Conservation (phyloP, 2,113 vertebrate species). For the Scomber japonicus region DNA sequence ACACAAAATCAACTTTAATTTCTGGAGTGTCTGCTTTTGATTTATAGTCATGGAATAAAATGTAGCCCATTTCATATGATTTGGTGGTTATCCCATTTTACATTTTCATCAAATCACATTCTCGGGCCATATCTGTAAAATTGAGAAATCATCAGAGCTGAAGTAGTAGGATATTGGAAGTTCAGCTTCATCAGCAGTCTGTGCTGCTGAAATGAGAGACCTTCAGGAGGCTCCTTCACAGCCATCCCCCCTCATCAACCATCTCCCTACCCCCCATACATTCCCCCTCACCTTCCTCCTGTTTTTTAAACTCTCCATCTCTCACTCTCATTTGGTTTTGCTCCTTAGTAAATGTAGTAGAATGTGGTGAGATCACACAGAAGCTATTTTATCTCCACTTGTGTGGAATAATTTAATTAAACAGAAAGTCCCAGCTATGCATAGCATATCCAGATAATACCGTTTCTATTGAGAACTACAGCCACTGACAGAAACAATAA, state of each 20-base stretch:
- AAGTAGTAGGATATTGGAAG: conserved; percentile 82
- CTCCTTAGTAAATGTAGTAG: conserved; percentile 52
- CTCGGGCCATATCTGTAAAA: conserved; percentile 84
- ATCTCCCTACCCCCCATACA: not conserved
- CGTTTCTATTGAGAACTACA: conserved; percentile 39
- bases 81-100: conserved; percentile 81
- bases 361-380: conserved; percentile 57
- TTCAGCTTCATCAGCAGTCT: conserved; percentile 86
- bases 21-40: conserved; percentile 75
- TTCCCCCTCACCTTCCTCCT: conserved; percentile 46
- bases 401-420: conserved; percentile 71
- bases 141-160: conserved; percentile 82
- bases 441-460: conserved; percentile 40
- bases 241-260: not conserved
- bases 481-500: not conserved
- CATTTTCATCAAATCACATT: conserved; percentile 83
- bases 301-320: conserved; percentile 64
- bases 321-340: conserved; percentile 54
- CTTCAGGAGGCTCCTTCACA: conserved; percentile 65
- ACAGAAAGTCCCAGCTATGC: conserved; percentile 47
- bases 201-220: conserved; percentile 80
- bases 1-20: conserved; percentile 70
- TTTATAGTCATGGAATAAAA: conserved; percentile 80
- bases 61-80: conserved; percentile 76
- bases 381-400: conserved; percentile 64